Base-by-base conservation (phyloP, 2,888 invertebrate genomes). In the Dilophus febrilis region DNA sequence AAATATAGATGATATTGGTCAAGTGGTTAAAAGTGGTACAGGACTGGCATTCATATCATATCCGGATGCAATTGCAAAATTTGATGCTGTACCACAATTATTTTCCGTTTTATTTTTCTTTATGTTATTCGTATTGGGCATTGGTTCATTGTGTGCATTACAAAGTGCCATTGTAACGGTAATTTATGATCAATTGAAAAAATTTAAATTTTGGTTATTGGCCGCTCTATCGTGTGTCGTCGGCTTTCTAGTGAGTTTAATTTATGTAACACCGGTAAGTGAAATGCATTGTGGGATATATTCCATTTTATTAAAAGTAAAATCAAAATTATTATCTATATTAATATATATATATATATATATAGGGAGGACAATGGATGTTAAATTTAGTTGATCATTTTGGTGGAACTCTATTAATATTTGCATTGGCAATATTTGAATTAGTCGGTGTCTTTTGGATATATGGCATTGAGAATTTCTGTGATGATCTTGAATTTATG, bases 11-110 rank as follows among this genome's bases (percentile, higher is more conserved):
- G 71, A 74, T 10, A 72, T 82, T 3, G 53, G 62, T 1, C 59
- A 70, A 1, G 77, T 82, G 2, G 72, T 85, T 1, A 74, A 76
- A 4, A 76, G 77, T 22, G 85, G 85, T 8, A 74, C 81, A 1
- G 81, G 83, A 0, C 59, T 86, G 37, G 85, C 86, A 2, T 86
- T 86, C 52, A 71, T 86, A 41, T 84, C 83, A 0, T 86, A 86
- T 57, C 86, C 86, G 2, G 83, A 84, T 53, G 85, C 85, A 2
- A 74, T 86, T 40, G 71, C 82, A 1, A 76, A 81, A 51, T 82
- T 86, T 46, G 65, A 71, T 29, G 61, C 68, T 12, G 69, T 77
- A 8, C 84, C 85, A 2, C 85, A 84, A 70, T 55, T 84, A 26
- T 85, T 83, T 58, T 67, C 84, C 0, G 77, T 80, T 4, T 58